Conservation (phyloP, 2,797 vertebrate genomes). For the Pelobates cultripes region DNA sequence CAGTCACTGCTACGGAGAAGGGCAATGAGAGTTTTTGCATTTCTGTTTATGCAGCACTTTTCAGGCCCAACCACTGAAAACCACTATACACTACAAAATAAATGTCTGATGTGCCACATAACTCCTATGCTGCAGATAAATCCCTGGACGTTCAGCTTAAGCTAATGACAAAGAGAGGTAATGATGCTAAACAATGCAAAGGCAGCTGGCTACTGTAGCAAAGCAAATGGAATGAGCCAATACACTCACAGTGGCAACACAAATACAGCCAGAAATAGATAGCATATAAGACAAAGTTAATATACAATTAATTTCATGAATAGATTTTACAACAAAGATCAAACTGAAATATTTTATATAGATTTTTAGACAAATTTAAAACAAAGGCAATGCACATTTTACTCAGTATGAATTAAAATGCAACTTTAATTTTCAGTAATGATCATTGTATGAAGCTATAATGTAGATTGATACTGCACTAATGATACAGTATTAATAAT, state of each 20-base stretch:
- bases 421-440: neutral
- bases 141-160: constrained; percentile 46
- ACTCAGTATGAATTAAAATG: too few species aligned
- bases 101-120: constrained; percentile 31
- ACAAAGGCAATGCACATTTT: too few species aligned
- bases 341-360: neutral
- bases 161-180: constrained; percentile 53
- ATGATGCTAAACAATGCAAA: constrained; percentile 48
- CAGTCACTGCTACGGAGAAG: constrained; percentile 52
- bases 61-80: constrained; percentile 43
- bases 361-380: neutral
- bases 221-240: constrained; percentile 37
- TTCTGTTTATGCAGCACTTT: constrained; percentile 32
- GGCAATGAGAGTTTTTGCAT: neutral
- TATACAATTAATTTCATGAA: neutral
- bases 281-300: neutral
- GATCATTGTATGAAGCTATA: neutral
- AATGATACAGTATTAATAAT: neutral
- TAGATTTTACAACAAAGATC: too few species aligned
- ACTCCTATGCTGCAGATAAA: constrained; percentile 45
- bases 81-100: constrained; percentile 30
- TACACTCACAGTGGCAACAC: neutral
- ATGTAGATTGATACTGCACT: neutral
- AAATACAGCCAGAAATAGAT: constrained; percentile 9
- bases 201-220: constrained; percentile 42